A percentile compares a stretch with the other conserved stretches of the same genome.
These are phyloP conservation scores for Apoderus coryli DNA, from an alignment of 2,888 invertebrate species.

Conservation along the genomic window DNA sequence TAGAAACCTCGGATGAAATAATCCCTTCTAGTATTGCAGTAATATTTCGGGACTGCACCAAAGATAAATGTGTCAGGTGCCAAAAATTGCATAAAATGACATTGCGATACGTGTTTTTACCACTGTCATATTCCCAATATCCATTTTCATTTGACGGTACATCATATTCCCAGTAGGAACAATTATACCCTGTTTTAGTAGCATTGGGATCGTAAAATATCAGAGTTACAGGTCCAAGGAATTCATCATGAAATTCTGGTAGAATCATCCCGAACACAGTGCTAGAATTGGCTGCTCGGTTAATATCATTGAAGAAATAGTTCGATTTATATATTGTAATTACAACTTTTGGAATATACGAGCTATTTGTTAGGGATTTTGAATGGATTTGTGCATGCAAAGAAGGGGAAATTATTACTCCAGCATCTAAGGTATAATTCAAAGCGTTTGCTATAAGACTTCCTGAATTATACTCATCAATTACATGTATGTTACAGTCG, in stretches of 20 bases:
- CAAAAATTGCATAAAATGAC: slow-evolving; percentile 12
- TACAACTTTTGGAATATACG: slow-evolving; percentile 12
- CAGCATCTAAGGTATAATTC: slow-evolving; percentile 8
- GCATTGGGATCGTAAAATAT: slow-evolving; percentile 4
- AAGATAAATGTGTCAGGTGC: slow-evolving; percentile 13
- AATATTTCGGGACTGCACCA: background rate
- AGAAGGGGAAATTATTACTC: slow-evolving; percentile 8
- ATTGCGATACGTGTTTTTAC: background rate
- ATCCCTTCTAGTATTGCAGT: slow-evolving; percentile 3
- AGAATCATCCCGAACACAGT: slow-evolving; percentile 15
- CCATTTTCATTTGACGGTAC: background rate
- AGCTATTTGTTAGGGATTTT: slow-evolving; percentile 4
- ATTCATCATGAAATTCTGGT: slow-evolving; percentile 12
- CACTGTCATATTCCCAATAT: background rate
- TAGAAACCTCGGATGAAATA: background rate
- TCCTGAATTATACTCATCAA: background rate
- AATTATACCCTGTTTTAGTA: slow-evolving; percentile 10
- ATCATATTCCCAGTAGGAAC: slow-evolving; percentile 17
- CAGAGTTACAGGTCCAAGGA: slow-evolving; percentile 11
- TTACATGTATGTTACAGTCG: slow-evolving; percentile 1
- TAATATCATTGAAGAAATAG: slow-evolving; percentile 13
- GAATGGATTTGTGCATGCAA: slow-evolving; percentile 11
- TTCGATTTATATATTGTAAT: slow-evolving; percentile 13
- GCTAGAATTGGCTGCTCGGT: slow-evolving; percentile 7
- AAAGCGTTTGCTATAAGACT: background rate